Base-by-base conservation (phyloP, 2,888 invertebrate genomes). In the Eupithecia exiguata region DNA sequence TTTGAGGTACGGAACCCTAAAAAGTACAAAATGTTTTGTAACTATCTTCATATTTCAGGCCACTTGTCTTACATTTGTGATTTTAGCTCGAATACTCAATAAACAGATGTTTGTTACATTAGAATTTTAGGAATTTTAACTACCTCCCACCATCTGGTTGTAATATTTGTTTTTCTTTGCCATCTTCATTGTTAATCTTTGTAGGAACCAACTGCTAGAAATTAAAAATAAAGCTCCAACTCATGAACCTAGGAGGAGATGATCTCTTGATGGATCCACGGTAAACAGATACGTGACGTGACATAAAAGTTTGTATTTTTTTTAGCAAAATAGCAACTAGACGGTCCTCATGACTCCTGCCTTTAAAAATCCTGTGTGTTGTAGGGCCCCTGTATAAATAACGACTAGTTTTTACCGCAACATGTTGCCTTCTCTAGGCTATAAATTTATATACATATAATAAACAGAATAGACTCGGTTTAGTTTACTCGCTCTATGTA, bases 401-500 rank as follows among this genome's bases (percentile, higher is more conserved):
- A 18, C 18, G 1, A 4, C 18, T 61, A 14, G 30, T 40, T 58
- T 12, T 25, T 25, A 58, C 25, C 12, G 14, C 61, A 30, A 25
- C 14, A 63, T n/a, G 5, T 9, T n/a, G 36, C n/a, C 35, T 1
- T 14, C 49, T 14, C 5, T 63, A 18, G 6, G 18, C 36, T 63
- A 63, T 14, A 38, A 65, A n/a, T n/a, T n/a, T n/a, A n/a, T n/a
- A n/a, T n/a, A n/a, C n/a, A n/a, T n/a, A n/a, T n/a, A n/a, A 25
- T 21, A 65, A 40, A 38, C 21, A 63, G 16, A 12, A 58, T 16
- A 9, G n/a, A 18, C 10, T 49, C 36, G 16, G 70, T 1, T 30
- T 40, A 21, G n/a, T 30, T 30, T 3, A 21, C 49, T 69, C 69
- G 74, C 62, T 76, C 68, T 77, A 77, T 78, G 78, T 73, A 77